Conservation (phyloP, 1,140 invertebrate genomes). For the Drosophila lacertosa region DNA sequence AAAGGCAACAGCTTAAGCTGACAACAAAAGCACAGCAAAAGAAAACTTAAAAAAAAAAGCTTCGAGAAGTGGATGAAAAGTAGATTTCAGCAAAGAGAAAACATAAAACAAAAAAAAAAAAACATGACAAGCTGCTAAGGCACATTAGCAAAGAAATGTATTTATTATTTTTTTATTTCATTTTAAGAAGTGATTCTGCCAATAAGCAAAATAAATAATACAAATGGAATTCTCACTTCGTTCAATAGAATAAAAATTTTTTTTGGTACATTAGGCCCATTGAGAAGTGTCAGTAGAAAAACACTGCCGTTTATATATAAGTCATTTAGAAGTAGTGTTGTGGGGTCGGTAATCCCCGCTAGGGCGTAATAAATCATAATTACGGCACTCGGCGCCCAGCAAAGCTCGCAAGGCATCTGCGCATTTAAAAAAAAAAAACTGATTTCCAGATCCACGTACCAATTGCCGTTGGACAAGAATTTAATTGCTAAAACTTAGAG, state of each 20-base stretch:
- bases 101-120: slow-evolving; percentile 30
- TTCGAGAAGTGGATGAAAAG: slow-evolving; percentile 11
- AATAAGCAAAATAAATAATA: slow-evolving; percentile 18
- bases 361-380: too few species aligned
- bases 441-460: too few species aligned
- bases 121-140: slow-evolving; percentile 61
- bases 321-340: too few species aligned
- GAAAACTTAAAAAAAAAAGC: too few species aligned
- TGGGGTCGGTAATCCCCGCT: too few species aligned
- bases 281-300: too few species aligned
- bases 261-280: background rate
- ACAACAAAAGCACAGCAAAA: slow-evolving; percentile 15
- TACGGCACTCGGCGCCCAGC: too few species aligned
- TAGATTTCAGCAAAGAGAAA: slow-evolving; percentile 24
- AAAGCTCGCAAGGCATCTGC: too few species aligned
- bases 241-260: background rate
- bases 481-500: too few species aligned
- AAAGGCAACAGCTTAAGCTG: slow-evolving; percentile 27
- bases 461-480: too few species aligned
- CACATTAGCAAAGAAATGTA: slow-evolving; percentile 56
- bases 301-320: too few species aligned
- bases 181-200: background rate
- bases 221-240: background rate
- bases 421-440: too few species aligned
- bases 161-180: slow-evolving; percentile 20